Base-by-base conservation (phyloP, 2,113 vertebrate genomes). In the Peromyscus leucopus region DNA sequence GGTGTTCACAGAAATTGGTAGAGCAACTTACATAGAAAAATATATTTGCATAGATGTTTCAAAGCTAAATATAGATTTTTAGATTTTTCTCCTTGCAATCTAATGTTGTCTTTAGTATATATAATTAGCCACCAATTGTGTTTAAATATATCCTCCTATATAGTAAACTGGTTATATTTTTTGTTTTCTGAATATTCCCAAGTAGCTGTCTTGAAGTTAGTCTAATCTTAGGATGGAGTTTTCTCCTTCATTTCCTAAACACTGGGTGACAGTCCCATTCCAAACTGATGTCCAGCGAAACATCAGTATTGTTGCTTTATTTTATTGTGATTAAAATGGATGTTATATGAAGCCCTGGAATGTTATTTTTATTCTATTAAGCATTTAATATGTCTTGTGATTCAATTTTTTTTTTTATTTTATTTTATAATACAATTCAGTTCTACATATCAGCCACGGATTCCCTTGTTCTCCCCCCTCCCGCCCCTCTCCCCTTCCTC, bases 311-410 rank as follows among this genome's bases (percentile, higher is more conserved):
- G 51, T 88, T 94, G 91, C 84, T 96, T 97, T 94, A 84, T 90
- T 31, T 90, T 95, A 79, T 48, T 90, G 75, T 90, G 76, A 95
- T 92, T 97, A 90, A 97, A 96, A 90, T 96, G 48, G 79, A 95
- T 92, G 33, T 93, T 85, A 22, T 90, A 9, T 90, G 90, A 97
- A 97, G 69, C 57, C 59, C 67, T 51, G 15, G 96, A 94, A 96
- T 97, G 93, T 91, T 92, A 93, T 97, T 95, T 96, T 88, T 59
- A 90, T 87, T 93, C 92, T 94, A 97, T 95, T 95, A 97, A 97
- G 22, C 83, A 24, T 94, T 96, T 95, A 95, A 75, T 94, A 95
- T 74, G 55, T 96, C 84, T 94, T 88, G 42, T 76, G 96, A 79
- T 24, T 94, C 39, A 92, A 24, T 93, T 92, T 95, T 55, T 95